These are phyloP conservation scores for Aphyosemion australe DNA, from an alignment of 2,113 vertebrate genomes.

Conservation along the genomic window DNA sequence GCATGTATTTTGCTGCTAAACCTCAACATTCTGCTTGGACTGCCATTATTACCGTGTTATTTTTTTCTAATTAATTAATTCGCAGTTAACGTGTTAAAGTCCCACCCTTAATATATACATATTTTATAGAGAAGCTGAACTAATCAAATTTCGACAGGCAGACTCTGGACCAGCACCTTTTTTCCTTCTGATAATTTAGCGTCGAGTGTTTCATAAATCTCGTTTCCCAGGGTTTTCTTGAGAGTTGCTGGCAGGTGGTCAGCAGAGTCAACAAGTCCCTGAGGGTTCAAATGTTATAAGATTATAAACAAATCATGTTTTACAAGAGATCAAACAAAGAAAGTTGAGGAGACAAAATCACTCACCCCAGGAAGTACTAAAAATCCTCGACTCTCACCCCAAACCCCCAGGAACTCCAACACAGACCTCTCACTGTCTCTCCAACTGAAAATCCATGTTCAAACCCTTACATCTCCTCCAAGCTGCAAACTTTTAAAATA, in stretches of 20 bases:
- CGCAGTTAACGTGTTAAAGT: too few species aligned
- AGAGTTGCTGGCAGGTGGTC: slow-evolving; percentile 80
- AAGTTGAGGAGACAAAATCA: neutral
- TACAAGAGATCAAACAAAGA: neutral
- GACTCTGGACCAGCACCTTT: slow-evolving; percentile 81
- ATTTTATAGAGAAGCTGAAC: too few species aligned
- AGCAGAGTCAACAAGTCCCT: slow-evolving; percentile 82
- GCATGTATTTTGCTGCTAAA: too few species aligned
- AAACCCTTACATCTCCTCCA: neutral
- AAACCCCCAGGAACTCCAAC: slow-evolving; percentile 86
- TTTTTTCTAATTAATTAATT: too few species aligned
- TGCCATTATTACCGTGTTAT: too few species aligned
- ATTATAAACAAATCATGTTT: neutral
- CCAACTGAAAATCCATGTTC: slow-evolving; percentile 47
- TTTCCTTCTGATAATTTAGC: slow-evolving; percentile 74
- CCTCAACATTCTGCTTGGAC: too few species aligned
- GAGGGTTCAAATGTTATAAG: slow-evolving; percentile 22
- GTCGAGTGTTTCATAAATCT: slow-evolving; percentile 79
- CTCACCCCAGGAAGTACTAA: slow-evolving; percentile 88
- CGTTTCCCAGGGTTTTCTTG: slow-evolving; percentile 77
- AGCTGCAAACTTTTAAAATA: neutral
- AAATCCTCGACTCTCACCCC: slow-evolving; percentile 48
- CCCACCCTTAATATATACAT: too few species aligned
- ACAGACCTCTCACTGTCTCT: slow-evolving; percentile 55
- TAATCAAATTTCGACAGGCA: neutral